Evolutionary conservation across 2,113 vertebrate species (phyloP).

Genomic region (Campylorhamphus procurvoides): DNA sequence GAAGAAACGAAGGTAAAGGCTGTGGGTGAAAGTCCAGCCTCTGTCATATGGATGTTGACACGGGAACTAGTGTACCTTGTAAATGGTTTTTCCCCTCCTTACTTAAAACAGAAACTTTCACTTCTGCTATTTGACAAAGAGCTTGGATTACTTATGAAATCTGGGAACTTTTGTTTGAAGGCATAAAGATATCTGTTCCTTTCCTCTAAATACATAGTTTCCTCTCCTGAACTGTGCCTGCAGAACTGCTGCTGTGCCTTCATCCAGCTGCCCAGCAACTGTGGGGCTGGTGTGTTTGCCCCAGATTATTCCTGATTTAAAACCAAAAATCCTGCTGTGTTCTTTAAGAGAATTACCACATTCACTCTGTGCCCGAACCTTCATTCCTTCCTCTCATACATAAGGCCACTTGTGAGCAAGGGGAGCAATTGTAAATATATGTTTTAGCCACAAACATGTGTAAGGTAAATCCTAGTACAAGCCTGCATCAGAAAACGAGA

Average conservation of each 20-base stretch:
- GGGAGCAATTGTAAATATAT: accelerated
- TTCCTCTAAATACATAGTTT: neutral
- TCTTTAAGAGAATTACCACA: neutral
- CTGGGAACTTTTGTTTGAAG: neutral
- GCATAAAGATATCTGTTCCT: neutral
- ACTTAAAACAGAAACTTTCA: neutral
- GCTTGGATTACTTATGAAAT: neutral
- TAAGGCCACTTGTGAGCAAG: neutral
- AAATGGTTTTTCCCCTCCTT: neutral
- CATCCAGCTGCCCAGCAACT: accelerated
- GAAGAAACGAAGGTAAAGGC: neutral
- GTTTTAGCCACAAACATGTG: neutral
- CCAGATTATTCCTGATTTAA: neutral
- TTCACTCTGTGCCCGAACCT: neutral
- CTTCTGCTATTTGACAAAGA: neutral
- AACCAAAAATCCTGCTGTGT: neutral
- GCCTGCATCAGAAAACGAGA: neutral
- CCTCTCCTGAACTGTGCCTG: neutral
- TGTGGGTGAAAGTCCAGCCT: neutral
- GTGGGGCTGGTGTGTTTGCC: neutral
- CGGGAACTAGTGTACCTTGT: accelerated
- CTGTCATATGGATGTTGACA: neutral
- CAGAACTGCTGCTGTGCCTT: neutral
- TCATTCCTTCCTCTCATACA: neutral
- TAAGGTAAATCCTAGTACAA: neutral